Evolutionary conservation across 2,888 invertebrate species (phyloP).

Genomic region (Coecobrya sp.): DNA sequence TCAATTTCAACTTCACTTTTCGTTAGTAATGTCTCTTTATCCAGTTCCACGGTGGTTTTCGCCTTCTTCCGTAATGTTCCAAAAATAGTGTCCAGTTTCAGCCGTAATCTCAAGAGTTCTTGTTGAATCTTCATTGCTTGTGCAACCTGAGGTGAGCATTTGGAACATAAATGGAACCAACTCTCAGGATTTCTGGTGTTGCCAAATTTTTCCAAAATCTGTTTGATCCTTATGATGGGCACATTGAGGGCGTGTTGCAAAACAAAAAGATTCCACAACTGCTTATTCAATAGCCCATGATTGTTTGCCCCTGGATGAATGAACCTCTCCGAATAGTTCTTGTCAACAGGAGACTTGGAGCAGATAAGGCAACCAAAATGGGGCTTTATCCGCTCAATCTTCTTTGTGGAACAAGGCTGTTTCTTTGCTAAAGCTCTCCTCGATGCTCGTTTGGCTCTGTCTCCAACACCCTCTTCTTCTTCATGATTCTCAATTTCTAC

Average conservation of each 20-base stretch:
- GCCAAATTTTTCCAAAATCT: constrained; percentile 9
- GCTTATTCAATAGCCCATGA: background rate
- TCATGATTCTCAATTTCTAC: background rate
- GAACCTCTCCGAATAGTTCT: background rate
- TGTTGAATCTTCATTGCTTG: background rate
- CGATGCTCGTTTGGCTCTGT: background rate
- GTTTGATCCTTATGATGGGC: background rate
- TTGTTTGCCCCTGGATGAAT: background rate
- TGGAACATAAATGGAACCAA: constrained; percentile 26
- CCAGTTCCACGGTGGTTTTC: background rate
- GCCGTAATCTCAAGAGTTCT: background rate
- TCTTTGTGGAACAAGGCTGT: background rate
- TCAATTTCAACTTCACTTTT: background rate
- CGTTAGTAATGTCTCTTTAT: background rate
- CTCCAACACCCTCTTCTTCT: background rate
- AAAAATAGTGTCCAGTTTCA: background rate
- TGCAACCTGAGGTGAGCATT: constrained; percentile 1
- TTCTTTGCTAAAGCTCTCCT: background rate
- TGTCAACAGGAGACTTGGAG: background rate
- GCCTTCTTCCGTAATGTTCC: background rate
- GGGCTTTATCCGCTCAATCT: background rate
- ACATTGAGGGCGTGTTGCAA: background rate
- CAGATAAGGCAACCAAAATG: background rate
- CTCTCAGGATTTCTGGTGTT: background rate
- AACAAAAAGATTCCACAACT: constrained; percentile 38